phyloP scores from a whole-genome alignment of 2,888 invertebrate genomes.

The Bruchidius siliquastri region DNA sequence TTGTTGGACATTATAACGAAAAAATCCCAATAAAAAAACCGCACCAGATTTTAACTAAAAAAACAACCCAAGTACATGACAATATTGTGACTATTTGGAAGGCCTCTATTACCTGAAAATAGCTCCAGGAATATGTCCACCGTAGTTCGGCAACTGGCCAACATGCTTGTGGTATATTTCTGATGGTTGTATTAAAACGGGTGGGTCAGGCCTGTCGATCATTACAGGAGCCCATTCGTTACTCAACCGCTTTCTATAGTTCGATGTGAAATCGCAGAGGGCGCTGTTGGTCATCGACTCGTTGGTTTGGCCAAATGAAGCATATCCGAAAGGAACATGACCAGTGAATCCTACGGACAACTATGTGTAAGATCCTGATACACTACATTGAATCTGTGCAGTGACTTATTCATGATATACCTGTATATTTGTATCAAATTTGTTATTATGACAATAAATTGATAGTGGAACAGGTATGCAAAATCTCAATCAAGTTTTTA shows the following conservation, averaged over 20 bases:
- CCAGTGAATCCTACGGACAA: conserved; percentile 56
- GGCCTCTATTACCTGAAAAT: conserved; percentile 58
- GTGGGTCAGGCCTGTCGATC: conserved; percentile 52
- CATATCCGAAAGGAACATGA: conserved; percentile 63
- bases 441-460: too few relatives aligned
- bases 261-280: conserved; percentile 69
- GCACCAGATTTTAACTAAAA: too few relatives aligned
- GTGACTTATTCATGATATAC: background rate
- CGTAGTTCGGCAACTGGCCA: conserved; percentile 72
- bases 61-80: too few relatives aligned
- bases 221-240: conserved; percentile 72
- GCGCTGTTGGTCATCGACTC: conserved; percentile 66
- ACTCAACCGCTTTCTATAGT: conserved; percentile 66
- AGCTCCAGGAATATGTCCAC: conserved; percentile 72
- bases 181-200: conserved; percentile 49
- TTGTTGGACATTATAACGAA: too few relatives aligned
- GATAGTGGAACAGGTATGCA: too few relatives aligned
- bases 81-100: too few relatives aligned
- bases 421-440: too few relatives aligned
- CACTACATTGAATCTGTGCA: background rate
- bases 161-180: conserved; percentile 70
- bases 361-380: background rate
- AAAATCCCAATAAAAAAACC: too few relatives aligned
- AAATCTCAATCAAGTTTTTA: too few relatives aligned
- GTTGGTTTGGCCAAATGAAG: conserved; percentile 60